Conservation (phyloP, 2,888 invertebrate genomes). For the Pemphredon lugubris region DNA sequence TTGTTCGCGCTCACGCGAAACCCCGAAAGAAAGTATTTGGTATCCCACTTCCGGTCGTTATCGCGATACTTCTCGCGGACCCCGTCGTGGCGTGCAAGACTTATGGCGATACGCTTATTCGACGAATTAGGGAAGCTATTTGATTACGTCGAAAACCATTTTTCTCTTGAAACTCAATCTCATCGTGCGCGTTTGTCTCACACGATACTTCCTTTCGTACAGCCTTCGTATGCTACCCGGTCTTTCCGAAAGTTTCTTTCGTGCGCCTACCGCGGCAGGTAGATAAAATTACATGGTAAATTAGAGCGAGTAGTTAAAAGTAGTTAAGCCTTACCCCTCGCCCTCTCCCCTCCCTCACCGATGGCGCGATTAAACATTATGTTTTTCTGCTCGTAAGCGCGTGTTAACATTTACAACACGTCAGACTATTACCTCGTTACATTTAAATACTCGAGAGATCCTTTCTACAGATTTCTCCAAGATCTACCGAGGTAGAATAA, state of each 20-base stretch:
- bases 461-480: conserved; percentile 22
- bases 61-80: conserved; percentile 48
- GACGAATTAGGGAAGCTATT: conserved; percentile 26
- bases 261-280: conserved; percentile 4
- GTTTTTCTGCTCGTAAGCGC: neutral
- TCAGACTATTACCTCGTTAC: neutral
- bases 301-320: too few relatives aligned
- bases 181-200: conserved; percentile 11
- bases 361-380: neutral
- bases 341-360: too few relatives aligned
- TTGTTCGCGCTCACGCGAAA: conserved; percentile 51
- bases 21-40: conserved; percentile 58
- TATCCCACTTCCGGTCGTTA: conserved; percentile 58
- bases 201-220: neutral
- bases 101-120: conserved; percentile 17
- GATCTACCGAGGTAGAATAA: conserved; percentile 60
- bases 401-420: neutral
- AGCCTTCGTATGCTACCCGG: conserved; percentile 8
- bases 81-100: conserved; percentile 29
- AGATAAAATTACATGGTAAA: conserved; percentile 21
- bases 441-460: conserved; percentile 7
- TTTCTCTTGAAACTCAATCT: conserved; percentile 32
- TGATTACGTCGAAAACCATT: conserved; percentile 34
- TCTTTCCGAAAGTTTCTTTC: conserved; percentile 22
- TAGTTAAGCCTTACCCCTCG: too few relatives aligned